Evolutionary conservation across 2,888 invertebrate genomes (phyloP), one percentile per base, ranked within the genome.

Genomic region (Altica lythri): DNA sequence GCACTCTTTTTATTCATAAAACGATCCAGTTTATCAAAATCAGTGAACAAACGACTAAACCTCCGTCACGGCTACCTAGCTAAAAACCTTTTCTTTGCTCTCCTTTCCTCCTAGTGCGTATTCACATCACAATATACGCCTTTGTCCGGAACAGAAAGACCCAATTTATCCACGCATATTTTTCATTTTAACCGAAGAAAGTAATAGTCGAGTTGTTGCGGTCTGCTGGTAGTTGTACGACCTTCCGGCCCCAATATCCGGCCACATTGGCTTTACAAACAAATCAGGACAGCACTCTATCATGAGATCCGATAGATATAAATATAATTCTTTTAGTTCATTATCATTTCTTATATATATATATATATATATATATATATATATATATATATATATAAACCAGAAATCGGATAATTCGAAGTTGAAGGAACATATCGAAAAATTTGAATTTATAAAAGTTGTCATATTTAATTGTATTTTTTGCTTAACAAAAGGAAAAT

Each of bases 161-260:
- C n/a, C 57, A 54, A 63, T 63, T 59, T 63, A 60, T 64, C 65
- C 63, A 61, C 67, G 66, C 67, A 68, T 68, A 68, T 68, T 68
- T 68, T 65, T 65, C 66, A 67, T 66, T 68, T 64, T 64, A 61
- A 60, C 58, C 59, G 62, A 61, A 62, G 64, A 59, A 66, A 65
- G 66, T 65, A 65, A 65, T 63, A 62, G 62, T 65, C n/a, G n/a
- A n/a, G n/a, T n/a, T 64, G 30, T 48, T 48, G 40, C 18, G 38
- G 48, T 12, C 2, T 40, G 48, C 42, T 63, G 64, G 65, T 55
- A 54, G 62, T 56, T 55, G 59, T 49, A 60, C 62, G 59, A 60
- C 62, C 64, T 65, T 64, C 65, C 65, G 66, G 57, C 63, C 63
- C 66, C 65, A 65, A 68, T 68, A 66, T 68, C 67, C 67, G 63